Percentiles rank a stretch among this genome's conserved stretches.
phyloP scores from a whole-genome alignment of 2,888 invertebrate genomes.

The Chirona hameri region DNA sequence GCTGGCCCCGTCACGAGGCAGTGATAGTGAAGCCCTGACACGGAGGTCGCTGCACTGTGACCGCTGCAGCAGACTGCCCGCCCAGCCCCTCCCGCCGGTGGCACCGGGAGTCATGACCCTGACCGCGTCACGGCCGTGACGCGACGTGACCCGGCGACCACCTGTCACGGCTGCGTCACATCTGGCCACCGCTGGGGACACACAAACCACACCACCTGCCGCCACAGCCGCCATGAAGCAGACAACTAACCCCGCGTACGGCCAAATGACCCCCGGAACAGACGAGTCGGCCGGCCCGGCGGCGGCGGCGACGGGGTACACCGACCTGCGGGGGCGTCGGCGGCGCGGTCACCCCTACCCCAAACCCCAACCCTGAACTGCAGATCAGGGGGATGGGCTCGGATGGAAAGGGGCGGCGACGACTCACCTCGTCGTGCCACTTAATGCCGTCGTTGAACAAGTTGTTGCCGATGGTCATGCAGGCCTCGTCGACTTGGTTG shows the following conservation, averaged over 20 bases:
- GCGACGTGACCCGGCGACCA: background rate
- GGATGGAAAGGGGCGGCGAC: background rate
- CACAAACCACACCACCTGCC: too few relatives aligned
- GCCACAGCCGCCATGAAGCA: too few relatives aligned
- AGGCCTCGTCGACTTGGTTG: constrained; percentile 2
- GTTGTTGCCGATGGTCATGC: constrained; percentile 30
- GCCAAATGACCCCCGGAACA: too few relatives aligned
- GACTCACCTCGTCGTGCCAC: constrained; percentile 28
- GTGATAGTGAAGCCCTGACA: background rate
- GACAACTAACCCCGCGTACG: too few relatives aligned
- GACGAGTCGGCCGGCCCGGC: too few relatives aligned
- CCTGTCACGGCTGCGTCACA: too few relatives aligned
- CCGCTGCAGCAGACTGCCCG: background rate
- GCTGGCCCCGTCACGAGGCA: background rate
- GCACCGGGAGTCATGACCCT: background rate
- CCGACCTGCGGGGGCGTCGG: background rate
- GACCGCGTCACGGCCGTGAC: background rate
- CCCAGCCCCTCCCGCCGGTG: background rate
- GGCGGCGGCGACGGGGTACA: background rate
- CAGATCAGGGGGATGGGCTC: background rate
- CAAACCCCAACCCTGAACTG: background rate
- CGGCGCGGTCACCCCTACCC: background rate
- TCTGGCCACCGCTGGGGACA: too few relatives aligned
- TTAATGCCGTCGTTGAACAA: constrained; percentile 26
- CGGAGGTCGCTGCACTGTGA: background rate